These are phyloP conservation scores for Corythoichthys intestinalis DNA, from an alignment of 2,113 vertebrate genomes.

Conservation along the genomic window DNA sequence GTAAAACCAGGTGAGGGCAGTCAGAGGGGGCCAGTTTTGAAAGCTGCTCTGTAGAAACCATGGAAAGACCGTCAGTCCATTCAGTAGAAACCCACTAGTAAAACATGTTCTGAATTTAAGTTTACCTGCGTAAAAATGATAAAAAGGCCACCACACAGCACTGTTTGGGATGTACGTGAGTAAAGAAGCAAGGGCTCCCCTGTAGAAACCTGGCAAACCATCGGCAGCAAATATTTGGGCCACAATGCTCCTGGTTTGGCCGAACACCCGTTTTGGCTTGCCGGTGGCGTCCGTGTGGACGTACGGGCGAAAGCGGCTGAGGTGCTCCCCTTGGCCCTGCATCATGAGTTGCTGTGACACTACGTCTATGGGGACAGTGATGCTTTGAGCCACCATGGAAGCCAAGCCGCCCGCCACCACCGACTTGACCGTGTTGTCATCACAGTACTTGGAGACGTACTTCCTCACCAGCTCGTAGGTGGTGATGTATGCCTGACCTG, in stretches of 20 bases:
- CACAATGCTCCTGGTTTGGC: slow-evolving; percentile 88
- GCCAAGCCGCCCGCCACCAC: slow-evolving; percentile 91
- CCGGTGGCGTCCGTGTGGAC: slow-evolving; percentile 18
- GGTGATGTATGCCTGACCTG: slow-evolving; percentile 96
- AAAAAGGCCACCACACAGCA: slow-evolving; percentile 98
- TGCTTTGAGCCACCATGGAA: slow-evolving; percentile 94
- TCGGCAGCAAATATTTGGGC: slow-evolving; percentile 86
- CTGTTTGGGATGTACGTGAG: slow-evolving; percentile 99
- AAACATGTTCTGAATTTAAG: background rate
- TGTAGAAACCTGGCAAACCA: slow-evolving; percentile 88
- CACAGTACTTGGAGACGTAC: slow-evolving; percentile 82
- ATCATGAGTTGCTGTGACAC: slow-evolving; percentile 98
- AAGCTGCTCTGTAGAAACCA: slow-evolving; percentile 82
- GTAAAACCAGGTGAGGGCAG: slow-evolving; percentile 92
- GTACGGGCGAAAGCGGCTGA: slow-evolving; percentile 83
- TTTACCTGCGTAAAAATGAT: slow-evolving; percentile 94
- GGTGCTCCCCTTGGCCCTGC: slow-evolving; percentile 85
- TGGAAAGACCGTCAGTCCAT: background rate
- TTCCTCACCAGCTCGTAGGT: slow-evolving; percentile 94
- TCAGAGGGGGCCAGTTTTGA: slow-evolving; percentile 84
- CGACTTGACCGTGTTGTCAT: slow-evolving; percentile 87
- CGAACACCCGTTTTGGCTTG: slow-evolving; percentile 75
- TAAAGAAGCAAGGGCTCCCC: slow-evolving; percentile 92
- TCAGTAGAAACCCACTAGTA: background rate
- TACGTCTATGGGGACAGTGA: slow-evolving; percentile 94